These are phyloP conservation scores for Zaprionus inermis DNA, from an alignment of 1,140 invertebrate species.

Conservation along the genomic window DNA sequence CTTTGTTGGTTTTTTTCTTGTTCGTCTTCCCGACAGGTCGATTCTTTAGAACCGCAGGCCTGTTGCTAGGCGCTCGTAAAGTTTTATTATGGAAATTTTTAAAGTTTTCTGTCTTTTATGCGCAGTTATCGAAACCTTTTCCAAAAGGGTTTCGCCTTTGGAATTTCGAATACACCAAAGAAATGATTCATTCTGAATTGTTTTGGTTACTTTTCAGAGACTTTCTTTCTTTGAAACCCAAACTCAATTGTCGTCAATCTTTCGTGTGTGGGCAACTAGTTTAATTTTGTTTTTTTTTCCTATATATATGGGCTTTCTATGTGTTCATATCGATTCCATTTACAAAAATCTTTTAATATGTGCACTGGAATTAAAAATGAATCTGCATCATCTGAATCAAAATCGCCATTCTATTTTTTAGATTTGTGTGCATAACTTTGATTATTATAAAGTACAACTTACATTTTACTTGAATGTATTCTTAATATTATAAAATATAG, in stretches of 20 bases:
- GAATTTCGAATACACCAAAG: not conserved
- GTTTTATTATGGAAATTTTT: slow-evolving; percentile 69
- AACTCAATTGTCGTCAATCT: too few species aligned
- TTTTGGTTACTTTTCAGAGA: slow-evolving; percentile 4
- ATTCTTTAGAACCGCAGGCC: slow-evolving; percentile 41
- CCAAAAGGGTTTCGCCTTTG: slow-evolving; percentile 1
- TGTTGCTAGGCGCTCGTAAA: slow-evolving; percentile 73
- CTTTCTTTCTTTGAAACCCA: not conserved
- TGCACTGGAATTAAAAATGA: too few species aligned
- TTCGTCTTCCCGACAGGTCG: slow-evolving; percentile 11
- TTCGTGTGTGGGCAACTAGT: not conserved
- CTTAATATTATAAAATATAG: too few species aligned
- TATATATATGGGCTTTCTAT: not conserved
- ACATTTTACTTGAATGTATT: too few species aligned
- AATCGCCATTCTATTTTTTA: too few species aligned
- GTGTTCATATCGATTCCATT: too few species aligned
- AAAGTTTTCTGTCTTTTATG: slow-evolving; percentile 37
- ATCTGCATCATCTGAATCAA: too few species aligned
- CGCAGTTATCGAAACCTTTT: slow-evolving; percentile 1
- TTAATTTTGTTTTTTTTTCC: not conserved
- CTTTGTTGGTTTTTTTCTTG: slow-evolving; percentile 36
- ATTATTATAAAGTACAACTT: too few species aligned
- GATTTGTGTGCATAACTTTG: too few species aligned
- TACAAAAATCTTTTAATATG: too few species aligned
- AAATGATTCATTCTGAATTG: not conserved